Evolutionary conservation across 2,113 vertebrate genomes (phyloP).

Genomic region (Speoplatyrhinus poulsoni): DNA sequence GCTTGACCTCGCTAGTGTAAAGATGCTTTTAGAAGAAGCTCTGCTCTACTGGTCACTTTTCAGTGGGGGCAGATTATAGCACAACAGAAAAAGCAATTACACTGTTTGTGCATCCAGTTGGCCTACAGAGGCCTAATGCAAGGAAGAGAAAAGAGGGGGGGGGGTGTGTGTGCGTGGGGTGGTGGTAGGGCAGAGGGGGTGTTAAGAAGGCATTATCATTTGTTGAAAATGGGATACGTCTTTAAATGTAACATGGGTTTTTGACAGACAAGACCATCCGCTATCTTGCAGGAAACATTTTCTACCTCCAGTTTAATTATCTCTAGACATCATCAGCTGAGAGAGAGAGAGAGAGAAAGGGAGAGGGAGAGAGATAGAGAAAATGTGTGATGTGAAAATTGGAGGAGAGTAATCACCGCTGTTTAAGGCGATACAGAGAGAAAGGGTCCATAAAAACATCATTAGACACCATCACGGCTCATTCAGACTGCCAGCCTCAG

Average conservation of each 20-base stretch:
- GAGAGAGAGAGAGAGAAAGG: conserved; percentile 11
- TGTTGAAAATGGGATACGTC: conserved; percentile 38
- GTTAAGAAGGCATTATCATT: background rate
- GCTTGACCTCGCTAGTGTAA: conserved; percentile 58
- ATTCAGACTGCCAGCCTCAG: conserved; percentile 15
- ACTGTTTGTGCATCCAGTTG: conserved; percentile 62
- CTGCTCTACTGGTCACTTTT: conserved; percentile 50
- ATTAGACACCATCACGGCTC: conserved; percentile 31
- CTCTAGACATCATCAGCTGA: conserved; percentile 36
- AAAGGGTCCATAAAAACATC: conserved; percentile 48
- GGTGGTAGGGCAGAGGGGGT: background rate
- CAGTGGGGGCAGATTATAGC: conserved; percentile 58
- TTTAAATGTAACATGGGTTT: conserved; percentile 9
- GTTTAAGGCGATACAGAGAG: conserved; percentile 45
- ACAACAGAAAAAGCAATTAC: conserved; percentile 74
- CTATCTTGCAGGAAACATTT: conserved; percentile 39
- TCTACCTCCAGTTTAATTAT: conserved; percentile 53
- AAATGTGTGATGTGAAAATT: background rate
- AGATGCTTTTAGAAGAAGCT: conserved; percentile 54
- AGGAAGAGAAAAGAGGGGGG: background rate
- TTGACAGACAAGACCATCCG: conserved; percentile 50
- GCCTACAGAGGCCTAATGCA: conserved; percentile 41
- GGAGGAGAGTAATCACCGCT: conserved; percentile 45
- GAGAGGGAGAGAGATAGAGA: conserved; percentile 28
- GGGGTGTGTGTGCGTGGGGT: background rate